Base-by-base conservation (phyloP, 2,888 invertebrate genomes). In the Callosobruchus maculatus region DNA sequence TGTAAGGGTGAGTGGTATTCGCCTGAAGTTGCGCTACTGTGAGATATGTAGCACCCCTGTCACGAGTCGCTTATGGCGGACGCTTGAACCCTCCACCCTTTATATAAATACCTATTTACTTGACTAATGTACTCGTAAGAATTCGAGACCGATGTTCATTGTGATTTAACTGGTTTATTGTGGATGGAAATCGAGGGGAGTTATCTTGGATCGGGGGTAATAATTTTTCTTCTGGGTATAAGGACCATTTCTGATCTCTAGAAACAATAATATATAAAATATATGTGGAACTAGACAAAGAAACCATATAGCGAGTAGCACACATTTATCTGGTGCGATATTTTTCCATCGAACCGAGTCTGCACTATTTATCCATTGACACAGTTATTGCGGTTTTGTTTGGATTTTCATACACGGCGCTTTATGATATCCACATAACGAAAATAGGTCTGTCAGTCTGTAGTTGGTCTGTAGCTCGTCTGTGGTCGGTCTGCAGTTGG, bases 111-210 rank as follows among this genome's bases (percentile, higher is more conserved):
- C 82, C 83, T 82, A 83, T 83, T 83, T 83, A 83, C 81, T 83
- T 83, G 83, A 83, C 83, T 83, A 83, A 83, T 83, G 83, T 81
- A 82, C 82, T 82, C 81, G 79, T 81, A 83, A 82, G 82, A 82
- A 83, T 82, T 82, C 83, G 82, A 78, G 77, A 77, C 78, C 78
- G 76, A 79, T 78, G 77, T 80, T 20, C 71, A 81, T 81, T 82
- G 82, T 82, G 81, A 81, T 81, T 81, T 82, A 82, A 81, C 80
- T 78, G 79, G 77, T 71, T 71, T 67, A 71, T 71, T 71, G 71
- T 71, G 49, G 67, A 67, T 21, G 20, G 20, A 71, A 20, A 26
- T 22, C n/a, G 71, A 68, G 68, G 22, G 68, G 68, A 49, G 9
- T 3, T 1, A 49, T 49, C 49, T 49, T 49, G 49, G 13, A 49